These are phyloP conservation scores for Saguinus midas DNA, from an alignment of 2,113 vertebrate species.

Conservation along the genomic window DNA sequence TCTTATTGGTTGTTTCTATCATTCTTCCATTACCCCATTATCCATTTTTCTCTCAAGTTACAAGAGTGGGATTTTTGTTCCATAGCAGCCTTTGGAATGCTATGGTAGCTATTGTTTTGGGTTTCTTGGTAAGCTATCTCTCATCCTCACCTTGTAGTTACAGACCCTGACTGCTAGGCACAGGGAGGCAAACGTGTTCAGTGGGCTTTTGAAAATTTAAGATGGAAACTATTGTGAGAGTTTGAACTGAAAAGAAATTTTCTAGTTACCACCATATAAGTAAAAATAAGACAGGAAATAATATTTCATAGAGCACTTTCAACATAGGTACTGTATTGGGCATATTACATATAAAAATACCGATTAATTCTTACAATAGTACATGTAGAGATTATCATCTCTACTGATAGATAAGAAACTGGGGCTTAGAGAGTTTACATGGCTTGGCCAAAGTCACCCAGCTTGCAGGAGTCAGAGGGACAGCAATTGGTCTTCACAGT, in stretches of 20 bases:
- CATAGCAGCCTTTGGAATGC: background rate
- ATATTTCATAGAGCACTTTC: slow-evolving; percentile 2
- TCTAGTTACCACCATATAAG: background rate
- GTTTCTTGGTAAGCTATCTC: background rate
- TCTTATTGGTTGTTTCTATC: background rate
- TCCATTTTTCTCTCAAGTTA: background rate
- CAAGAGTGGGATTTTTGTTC: background rate
- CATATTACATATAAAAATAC: background rate
- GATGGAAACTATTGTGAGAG: background rate
- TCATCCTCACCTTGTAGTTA: background rate
- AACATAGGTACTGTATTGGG: background rate
- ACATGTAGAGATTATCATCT: background rate
- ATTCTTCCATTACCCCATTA: background rate
- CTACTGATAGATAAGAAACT: background rate
- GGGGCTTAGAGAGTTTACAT: background rate
- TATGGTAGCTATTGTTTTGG: background rate
- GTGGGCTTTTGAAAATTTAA: background rate
- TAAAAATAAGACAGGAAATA: background rate
- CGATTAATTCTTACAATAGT: background rate
- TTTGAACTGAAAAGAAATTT: background rate
- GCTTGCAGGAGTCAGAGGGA: background rate
- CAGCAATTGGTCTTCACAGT: background rate
- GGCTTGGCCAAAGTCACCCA: background rate
- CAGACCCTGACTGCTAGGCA: background rate
- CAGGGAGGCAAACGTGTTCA: background rate